phyloP scores from a whole-genome alignment of 2,797 vertebrate genomes.

The Halcyon smyrnensis region DNA sequence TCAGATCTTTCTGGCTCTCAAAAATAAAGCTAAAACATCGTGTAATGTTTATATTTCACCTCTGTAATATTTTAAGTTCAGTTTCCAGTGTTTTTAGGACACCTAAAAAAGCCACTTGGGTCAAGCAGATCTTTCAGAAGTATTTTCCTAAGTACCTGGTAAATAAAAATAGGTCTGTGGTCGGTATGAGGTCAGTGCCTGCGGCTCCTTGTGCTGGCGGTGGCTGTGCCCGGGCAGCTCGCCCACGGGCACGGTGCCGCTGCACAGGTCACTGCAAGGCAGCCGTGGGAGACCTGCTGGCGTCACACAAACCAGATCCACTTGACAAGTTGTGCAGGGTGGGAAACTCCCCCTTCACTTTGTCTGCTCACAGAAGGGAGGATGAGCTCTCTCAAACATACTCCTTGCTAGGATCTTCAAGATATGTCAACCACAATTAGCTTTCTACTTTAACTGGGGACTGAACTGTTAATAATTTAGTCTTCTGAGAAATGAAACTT shows the following conservation, averaged over 20 bases:
- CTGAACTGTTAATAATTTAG: not conserved
- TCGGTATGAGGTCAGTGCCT: not conserved
- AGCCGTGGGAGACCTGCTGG: not conserved
- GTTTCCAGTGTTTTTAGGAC: not conserved
- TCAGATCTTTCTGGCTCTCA: not conserved
- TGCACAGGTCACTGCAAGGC: not conserved
- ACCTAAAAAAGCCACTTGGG: not conserved
- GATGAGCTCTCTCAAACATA: not conserved
- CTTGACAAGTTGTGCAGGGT: not conserved
- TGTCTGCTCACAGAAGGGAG: fast-evolving
- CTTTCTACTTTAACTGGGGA: not conserved
- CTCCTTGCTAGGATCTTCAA: not conserved
- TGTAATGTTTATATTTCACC: not conserved
- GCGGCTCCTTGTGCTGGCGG: not conserved
- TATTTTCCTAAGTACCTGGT: not conserved
- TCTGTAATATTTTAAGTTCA: not conserved
- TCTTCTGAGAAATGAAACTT: not conserved
- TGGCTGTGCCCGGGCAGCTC: not conserved
- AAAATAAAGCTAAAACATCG: not conserved
- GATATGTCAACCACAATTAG: not conserved
- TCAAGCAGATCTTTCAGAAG: not conserved
- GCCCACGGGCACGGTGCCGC: fast-evolving
- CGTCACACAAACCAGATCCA: not conserved
- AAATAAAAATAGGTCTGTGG: not conserved
- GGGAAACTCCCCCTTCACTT: not conserved